phyloP scores from a whole-genome alignment of 92 coral and sea anemone genomes.

The Plumapathes pennacea region DNA sequence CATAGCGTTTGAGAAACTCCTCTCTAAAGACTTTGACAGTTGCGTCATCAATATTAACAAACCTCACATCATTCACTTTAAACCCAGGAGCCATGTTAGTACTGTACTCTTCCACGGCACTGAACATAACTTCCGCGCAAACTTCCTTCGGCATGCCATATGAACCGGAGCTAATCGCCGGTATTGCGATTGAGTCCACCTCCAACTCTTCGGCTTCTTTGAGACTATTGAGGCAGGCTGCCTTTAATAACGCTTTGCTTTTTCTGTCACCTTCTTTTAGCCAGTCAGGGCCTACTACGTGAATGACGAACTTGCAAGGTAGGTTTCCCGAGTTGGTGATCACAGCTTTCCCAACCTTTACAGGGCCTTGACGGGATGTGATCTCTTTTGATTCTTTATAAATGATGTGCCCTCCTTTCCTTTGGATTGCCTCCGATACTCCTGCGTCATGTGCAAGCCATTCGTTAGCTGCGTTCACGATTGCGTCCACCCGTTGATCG shows the following conservation, averaged over 20 bases:
- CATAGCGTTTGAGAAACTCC: conserved; percentile 42
- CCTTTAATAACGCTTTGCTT: conserved; percentile 3
- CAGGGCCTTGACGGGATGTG: no score
- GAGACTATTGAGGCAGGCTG: conserved; percentile 19
- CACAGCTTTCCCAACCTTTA: conserved; percentile 37
- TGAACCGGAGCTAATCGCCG: conserved; percentile 55
- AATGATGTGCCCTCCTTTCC: conserved; percentile 64
- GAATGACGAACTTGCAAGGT: no score
- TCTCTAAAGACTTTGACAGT: conserved; percentile 22
- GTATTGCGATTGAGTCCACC: conserved; percentile 51
- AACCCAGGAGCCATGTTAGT: neutral
- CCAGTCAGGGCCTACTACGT: no score
- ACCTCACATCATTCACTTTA: conserved; percentile 27
- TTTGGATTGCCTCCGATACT: conserved; percentile 37
- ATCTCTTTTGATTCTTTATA: conserved; percentile 46
- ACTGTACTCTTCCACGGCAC: conserved; percentile 30
- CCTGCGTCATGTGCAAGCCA: conserved; percentile 25
- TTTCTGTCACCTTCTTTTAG: conserved; percentile 7
- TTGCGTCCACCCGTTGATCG: conserved; percentile 61
- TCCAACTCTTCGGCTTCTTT: conserved; percentile 9
- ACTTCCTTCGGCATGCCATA: conserved; percentile 55
- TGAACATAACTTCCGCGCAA: conserved; percentile 53
- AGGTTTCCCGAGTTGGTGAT: conserved; percentile 44
- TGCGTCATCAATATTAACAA: conserved; percentile 33
- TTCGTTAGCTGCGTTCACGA: conserved; percentile 73